These are phyloP conservation scores for Sebastes nivosus DNA, from an alignment of 2,797 vertebrate species.

Conservation along the genomic window DNA sequence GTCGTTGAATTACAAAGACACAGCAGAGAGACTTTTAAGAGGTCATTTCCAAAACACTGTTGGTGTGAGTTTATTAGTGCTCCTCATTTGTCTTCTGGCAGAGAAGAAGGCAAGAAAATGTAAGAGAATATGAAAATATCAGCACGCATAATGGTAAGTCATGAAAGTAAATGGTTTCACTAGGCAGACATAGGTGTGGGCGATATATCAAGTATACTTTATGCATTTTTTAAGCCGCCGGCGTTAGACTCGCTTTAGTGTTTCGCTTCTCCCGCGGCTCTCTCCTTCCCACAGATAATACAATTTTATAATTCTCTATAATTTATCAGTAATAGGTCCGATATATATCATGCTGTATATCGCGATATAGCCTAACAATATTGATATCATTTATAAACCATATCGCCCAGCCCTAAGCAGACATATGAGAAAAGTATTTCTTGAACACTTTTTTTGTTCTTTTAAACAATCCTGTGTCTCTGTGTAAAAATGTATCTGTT, in stretches of 20 bases:
- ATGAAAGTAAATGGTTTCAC: not conserved
- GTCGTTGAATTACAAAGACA: slow-evolving; percentile 16
- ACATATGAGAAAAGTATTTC: too few species aligned
- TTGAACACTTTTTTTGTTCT: not conserved
- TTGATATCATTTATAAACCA: too few species aligned
- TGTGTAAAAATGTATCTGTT: not conserved
- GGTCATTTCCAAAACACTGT: not conserved
- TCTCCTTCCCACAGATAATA: too few species aligned
- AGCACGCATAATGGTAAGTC: not conserved
- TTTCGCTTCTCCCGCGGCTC: too few species aligned
- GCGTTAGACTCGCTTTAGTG: rapidly evolving
- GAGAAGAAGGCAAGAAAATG: not conserved
- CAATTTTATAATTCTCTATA: rapidly evolving
- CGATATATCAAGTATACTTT: not conserved
- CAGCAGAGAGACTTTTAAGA: not conserved
- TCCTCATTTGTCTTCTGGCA: not conserved
- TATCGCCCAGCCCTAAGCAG: rapidly evolving
- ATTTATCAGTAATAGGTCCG: rapidly evolving
- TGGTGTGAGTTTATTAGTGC: not conserved
- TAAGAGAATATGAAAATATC: not conserved
- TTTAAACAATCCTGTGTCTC: not conserved
- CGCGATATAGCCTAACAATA: too few species aligned
- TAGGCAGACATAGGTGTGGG: too few species aligned
- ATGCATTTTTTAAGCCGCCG: not conserved
- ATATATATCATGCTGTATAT: rapidly evolving